A percentile compares a stretch with the other conserved stretches of the same genome.
phyloP scores from a whole-genome alignment of 2,797 vertebrate species.

The Acestrorhynchus altus region DNA sequence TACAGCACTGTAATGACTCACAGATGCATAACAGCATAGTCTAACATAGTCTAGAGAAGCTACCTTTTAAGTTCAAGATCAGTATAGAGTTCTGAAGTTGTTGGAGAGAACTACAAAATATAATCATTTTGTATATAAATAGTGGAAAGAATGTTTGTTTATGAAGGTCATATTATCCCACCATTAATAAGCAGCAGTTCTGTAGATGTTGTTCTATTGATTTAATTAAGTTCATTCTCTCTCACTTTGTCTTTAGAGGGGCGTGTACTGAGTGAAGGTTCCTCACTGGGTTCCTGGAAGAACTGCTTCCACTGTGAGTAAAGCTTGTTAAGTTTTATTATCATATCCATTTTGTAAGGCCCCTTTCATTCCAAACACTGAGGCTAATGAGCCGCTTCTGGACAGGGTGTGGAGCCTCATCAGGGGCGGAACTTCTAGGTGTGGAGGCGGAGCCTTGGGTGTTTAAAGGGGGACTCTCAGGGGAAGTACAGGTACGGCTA shows the following conservation, averaged over 20 bases:
- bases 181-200: too few relatives aligned
- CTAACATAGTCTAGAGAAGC: too few relatives aligned
- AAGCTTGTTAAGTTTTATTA: not conserved
- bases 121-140: not conserved
- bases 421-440: constrained; percentile 71
- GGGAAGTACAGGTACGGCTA: constrained; percentile 84
- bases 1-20: too few relatives aligned
- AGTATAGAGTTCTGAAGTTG: too few relatives aligned
- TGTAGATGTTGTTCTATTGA: not conserved
- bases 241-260: constrained; percentile 73
- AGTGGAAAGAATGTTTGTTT: not conserved
- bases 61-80: too few relatives aligned
- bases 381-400: constrained; percentile 27
- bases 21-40: too few relatives aligned
- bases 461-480: constrained; percentile 83
- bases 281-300: constrained; percentile 79
- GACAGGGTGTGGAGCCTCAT: constrained; percentile 83
- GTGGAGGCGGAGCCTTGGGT: constrained; percentile 84
- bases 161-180: too few relatives aligned
- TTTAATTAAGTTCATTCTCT: not conserved
- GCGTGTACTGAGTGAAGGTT: constrained; percentile 79
- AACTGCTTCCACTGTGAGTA: constrained; percentile 89
- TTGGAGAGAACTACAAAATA: not conserved
- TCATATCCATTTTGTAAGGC: not conserved
- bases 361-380: not conserved